Evolutionary conservation across 2,113 vertebrate genomes (phyloP), one percentile per base, ranked within the genome.

Genomic region (Elephas maximus): DNA sequence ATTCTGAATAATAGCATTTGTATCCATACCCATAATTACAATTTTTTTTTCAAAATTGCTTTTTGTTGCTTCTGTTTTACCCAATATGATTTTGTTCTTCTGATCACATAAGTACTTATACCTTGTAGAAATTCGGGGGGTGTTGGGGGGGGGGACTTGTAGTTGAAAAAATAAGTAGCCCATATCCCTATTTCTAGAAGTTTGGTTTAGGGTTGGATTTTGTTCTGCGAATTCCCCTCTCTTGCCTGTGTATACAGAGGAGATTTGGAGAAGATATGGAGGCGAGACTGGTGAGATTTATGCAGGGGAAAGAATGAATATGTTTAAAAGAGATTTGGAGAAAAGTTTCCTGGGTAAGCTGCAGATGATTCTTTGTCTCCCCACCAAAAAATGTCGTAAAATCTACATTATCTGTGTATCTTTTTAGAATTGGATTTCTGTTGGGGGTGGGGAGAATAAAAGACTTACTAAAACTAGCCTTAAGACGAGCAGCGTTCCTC

Each of bases 21-120:
- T 62, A 21, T 23, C 60, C 45, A 93, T 3, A 57, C 14, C 96
- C 14, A 8, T 45, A 30, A 91, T 30, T 83, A 26, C 45, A 77
- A 48, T 37, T 73, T 67, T 73, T 74, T n/a, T 33, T 2, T 17
- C 26, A 37, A 15, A 15, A 24, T 57, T 90, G 26, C 26, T 91
- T 67, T 92, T 88, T 44, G 24, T 93, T 79, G 14, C 41, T 93
- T 97, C 20, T 67, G n/a, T 94, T 86, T 94, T 82, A 53, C 11
- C 23, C 5, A 12, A 12, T 51, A 65, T 7, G 10, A 0, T 51
- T 92, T 60, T 88, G 37, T 91, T 76, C 74, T 90, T 95, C 30
- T 67, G 18, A 74, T 44, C 83, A 85, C 62, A 14, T 74, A 33
- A 51, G 10, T 28, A 69, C 9, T 24, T 24, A 23, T 1, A 30